Evolutionary conservation across 2,888 invertebrate species (phyloP).

Genomic region (Drosophila seclusa): DNA sequence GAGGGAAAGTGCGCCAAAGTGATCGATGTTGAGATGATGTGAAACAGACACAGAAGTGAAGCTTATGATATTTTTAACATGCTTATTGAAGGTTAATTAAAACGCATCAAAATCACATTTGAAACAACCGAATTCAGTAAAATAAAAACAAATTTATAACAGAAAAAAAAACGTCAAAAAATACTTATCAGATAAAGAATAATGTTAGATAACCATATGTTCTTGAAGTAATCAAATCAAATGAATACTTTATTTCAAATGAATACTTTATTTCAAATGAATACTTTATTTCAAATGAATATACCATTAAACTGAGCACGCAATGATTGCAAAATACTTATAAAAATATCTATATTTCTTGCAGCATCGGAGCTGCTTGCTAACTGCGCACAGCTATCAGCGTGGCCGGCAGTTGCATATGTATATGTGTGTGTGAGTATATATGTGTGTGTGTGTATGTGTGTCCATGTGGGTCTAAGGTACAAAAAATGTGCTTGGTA

Average conservation of each 20-base stretch:
- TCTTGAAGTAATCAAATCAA: background rate
- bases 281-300: background rate
- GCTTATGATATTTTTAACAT: background rate
- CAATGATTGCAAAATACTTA: conserved; percentile 5
- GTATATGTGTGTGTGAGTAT: no score
- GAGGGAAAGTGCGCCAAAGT: conserved; percentile 38
- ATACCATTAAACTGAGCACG: background rate
- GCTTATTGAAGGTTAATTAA: background rate
- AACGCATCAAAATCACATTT: background rate
- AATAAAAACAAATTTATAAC: background rate
- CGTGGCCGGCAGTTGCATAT: conserved; percentile 6
- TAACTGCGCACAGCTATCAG: conserved; percentile 40
- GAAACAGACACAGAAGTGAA: background rate
- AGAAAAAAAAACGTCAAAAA: background rate
- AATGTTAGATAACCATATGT: background rate
- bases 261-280: background rate
- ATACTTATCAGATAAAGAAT: background rate
- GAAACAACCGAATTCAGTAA: background rate
- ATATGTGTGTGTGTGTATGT: background rate
- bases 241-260: background rate
- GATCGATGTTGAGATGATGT: conserved; percentile 9
- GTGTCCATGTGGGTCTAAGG: conserved; percentile 16
- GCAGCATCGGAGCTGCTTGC: conserved; percentile 16
- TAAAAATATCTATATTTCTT: background rate
- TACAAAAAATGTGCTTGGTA: conserved; percentile 54